These are phyloP conservation scores for Acleris holmiana DNA, from an alignment of 2,888 invertebrate species.

Conservation along the genomic window DNA sequence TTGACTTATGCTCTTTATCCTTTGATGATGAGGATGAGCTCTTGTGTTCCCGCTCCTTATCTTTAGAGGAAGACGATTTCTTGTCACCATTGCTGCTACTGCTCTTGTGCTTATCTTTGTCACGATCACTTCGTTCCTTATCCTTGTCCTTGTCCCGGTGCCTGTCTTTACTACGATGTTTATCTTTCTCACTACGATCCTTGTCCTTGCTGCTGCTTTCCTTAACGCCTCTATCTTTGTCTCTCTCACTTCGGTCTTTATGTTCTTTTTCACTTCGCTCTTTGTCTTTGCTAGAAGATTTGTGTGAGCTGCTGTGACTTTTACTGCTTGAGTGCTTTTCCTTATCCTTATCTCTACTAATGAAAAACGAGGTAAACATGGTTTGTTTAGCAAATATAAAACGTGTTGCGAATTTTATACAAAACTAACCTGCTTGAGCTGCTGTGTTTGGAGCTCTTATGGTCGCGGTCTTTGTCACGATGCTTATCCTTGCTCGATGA, in stretches of 20 bases:
- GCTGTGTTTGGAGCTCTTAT: constrained; percentile 81
- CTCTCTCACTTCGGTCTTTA: constrained; percentile 50
- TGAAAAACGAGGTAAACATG: constrained; percentile 32
- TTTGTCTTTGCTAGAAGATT: constrained; percentile 80
- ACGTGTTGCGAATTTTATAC: constrained; percentile 62
- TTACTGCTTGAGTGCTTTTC: constrained; percentile 82
- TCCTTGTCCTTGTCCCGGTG: constrained; percentile 57
- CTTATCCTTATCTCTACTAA: constrained; percentile 77
- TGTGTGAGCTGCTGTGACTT: constrained; percentile 83
- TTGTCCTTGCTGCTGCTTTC: constrained; percentile 60
- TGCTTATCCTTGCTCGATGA: constrained; percentile 88
- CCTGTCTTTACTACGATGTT: constrained; percentile 50
- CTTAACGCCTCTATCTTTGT: constrained; percentile 51
- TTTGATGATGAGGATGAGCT: constrained; percentile 52
- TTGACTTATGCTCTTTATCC: constrained; percentile 64
- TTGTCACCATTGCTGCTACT: constrained; percentile 59
- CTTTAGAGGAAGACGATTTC: constrained; percentile 69
- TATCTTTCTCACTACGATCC: constrained; percentile 55
- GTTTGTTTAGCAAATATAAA: constrained; percentile 32
- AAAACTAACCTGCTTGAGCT: constrained; percentile 80
- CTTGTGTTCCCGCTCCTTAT: constrained; percentile 59
- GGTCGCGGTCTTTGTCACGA: constrained; percentile 87
- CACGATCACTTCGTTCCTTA: constrained; percentile 56
- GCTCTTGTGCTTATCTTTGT: constrained; percentile 60
- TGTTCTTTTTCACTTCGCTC: constrained; percentile 65